Percentiles rank a stretch among this genome's conserved stretches.
These are phyloP conservation scores for Bombus confusus DNA, from an alignment of 1,140 invertebrate genomes.

Conservation along the genomic window DNA sequence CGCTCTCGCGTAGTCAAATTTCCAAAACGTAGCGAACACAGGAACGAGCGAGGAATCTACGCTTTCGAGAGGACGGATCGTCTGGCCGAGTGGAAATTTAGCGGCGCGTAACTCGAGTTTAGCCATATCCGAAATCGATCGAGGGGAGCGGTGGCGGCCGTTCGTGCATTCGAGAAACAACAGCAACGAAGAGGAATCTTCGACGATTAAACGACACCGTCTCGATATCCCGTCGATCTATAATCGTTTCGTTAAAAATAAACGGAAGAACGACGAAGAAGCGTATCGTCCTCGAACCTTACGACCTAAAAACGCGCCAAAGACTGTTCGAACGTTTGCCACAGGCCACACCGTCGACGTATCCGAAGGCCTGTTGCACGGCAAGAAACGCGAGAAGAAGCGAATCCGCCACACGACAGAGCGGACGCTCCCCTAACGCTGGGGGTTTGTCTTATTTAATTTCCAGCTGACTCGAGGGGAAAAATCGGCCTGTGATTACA, in stretches of 20 bases:
- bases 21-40: not conserved
- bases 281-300: not conserved
- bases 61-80: not conserved
- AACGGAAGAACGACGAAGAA: not conserved
- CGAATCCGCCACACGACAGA: not conserved
- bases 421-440: constrained; percentile 1
- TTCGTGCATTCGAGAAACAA: not conserved
- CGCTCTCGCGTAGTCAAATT: not conserved
- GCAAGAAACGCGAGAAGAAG: not conserved
- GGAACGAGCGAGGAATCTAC: not conserved
- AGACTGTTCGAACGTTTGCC: not conserved
- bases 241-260: not conserved
- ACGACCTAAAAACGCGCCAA: not conserved
- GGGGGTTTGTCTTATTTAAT: constrained; percentile 43
- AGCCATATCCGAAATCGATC: constrained; percentile 31
- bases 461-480: not conserved
- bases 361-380: not conserved
- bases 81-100: not conserved
- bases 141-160: not conserved
- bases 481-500: not conserved
- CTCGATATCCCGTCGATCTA: not conserved
- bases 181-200: not conserved
- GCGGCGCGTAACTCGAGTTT: constrained; percentile 3
- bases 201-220: not conserved
- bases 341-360: too few species aligned